Conservation (phyloP, 2,888 invertebrate species). For the Nomada ferruginata region DNA sequence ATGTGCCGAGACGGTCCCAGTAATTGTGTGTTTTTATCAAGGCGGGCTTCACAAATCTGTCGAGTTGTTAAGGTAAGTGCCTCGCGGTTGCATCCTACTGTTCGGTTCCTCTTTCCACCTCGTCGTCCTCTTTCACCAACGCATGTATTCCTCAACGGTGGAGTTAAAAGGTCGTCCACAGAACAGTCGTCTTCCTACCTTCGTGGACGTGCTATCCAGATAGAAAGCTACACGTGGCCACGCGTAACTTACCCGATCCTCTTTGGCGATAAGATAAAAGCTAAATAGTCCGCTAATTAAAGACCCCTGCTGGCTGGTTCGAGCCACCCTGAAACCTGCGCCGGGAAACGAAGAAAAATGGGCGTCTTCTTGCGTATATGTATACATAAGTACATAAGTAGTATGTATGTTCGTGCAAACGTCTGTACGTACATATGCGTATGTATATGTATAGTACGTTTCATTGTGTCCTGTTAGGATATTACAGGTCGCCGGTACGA, state of each 20-base stretch:
- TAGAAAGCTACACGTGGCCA: conserved; percentile 63
- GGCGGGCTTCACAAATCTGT: conserved; percentile 70
- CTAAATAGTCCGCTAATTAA: conserved; percentile 71
- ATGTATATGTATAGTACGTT: not conserved
- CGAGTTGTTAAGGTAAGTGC: conserved; percentile 69
- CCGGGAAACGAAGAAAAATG: conserved; percentile 40
- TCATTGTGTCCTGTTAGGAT: conserved; percentile 25
- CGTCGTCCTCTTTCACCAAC: conserved; percentile 14
- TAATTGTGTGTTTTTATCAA: conserved; percentile 72
- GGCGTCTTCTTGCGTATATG: conserved; percentile 18
- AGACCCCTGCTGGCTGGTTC: conserved; percentile 49
- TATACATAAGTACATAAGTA: no score
- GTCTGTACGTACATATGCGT: not conserved
- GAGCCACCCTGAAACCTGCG: conserved; percentile 49
- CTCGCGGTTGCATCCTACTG: conserved; percentile 49
- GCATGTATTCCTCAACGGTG: conserved; percentile 48
- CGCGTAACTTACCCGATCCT: conserved; percentile 68
- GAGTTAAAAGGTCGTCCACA: conserved; percentile 56
- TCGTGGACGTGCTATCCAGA: conserved; percentile 32
- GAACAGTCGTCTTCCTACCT: conserved; percentile 18
- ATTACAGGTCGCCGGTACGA: conserved; percentile 33
- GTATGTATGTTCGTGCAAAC: not conserved
- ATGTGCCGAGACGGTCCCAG: conserved; percentile 51
- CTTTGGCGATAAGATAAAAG: conserved; percentile 67
- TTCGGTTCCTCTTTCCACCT: conserved; percentile 35